Conservation (phyloP, 2,888 invertebrate genomes). For the Druceiella hillmani region DNA sequence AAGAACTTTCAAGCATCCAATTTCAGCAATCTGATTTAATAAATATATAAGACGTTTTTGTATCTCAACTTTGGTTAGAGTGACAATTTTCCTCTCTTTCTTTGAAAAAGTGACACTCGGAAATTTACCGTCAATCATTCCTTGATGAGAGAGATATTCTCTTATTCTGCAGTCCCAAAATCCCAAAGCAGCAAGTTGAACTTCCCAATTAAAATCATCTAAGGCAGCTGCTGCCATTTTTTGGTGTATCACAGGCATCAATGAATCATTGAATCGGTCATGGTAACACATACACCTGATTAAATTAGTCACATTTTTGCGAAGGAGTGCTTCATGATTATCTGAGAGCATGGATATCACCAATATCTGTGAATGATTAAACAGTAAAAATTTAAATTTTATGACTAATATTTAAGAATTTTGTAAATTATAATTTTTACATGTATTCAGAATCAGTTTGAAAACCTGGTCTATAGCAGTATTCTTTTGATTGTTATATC, state of each 20-base stretch:
- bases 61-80: slow-evolving; percentile 56
- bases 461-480: too few relatives aligned
- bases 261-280: slow-evolving; percentile 48
- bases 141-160: slow-evolving; percentile 56
- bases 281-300: slow-evolving; percentile 55
- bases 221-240: slow-evolving; percentile 56
- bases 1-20: slow-evolving; percentile 62
- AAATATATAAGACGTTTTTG: slow-evolving; percentile 54
- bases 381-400: too few relatives aligned
- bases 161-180: slow-evolving; percentile 62
- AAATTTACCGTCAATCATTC: slow-evolving; percentile 69
- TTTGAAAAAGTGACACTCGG: slow-evolving; percentile 68
- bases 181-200: slow-evolving; percentile 58
- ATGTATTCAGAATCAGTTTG: too few relatives aligned
- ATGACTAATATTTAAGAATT: too few relatives aligned
- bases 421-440: too few relatives aligned
- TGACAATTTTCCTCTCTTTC: slow-evolving; percentile 65
- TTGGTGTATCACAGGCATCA: slow-evolving; percentile 46
- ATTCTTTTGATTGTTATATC: too few relatives aligned
- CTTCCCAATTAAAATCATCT: slow-evolving; percentile 70
- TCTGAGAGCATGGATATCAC: slow-evolving; percentile 49
- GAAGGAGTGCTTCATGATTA: slow-evolving; percentile 65
- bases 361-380: slow-evolving; percentile 34
- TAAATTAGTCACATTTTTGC: slow-evolving; percentile 58
- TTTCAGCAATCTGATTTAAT: slow-evolving; percentile 54